Evolutionary conservation across 2,888 invertebrate genomes (phyloP).

Genomic region (Coelopa pilipes): DNA sequence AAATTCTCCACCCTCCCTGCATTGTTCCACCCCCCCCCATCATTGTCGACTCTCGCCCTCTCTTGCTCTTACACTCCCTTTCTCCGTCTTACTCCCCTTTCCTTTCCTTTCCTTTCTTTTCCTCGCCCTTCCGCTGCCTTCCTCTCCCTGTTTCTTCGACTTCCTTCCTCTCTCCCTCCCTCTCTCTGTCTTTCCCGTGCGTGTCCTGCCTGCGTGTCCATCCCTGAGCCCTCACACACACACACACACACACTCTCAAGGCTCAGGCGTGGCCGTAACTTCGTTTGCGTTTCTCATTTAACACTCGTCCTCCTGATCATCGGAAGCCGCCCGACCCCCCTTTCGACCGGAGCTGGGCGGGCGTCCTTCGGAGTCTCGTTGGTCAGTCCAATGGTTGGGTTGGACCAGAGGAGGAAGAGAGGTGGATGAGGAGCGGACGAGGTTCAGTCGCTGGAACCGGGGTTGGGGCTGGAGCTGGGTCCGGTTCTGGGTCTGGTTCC

Average conservation of each 20-base stretch:
- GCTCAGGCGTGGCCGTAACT: conserved; percentile 61
- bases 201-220: too few species aligned
- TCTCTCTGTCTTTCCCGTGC: background rate
- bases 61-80: background rate
- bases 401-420: too few species aligned
- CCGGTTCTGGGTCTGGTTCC: too few species aligned
- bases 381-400: background rate
- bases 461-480: too few species aligned
- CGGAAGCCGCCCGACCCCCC: background rate
- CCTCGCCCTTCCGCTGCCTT: background rate
- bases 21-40: conserved; percentile 8
- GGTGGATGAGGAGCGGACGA: too few species aligned
- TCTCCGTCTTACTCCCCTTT: background rate
- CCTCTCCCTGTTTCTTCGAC: too few species aligned
- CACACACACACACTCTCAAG: too few species aligned
- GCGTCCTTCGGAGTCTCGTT: background rate
- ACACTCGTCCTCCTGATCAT: background rate
- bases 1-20: conserved; percentile 44
- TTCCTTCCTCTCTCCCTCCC: background rate
- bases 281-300: conserved; percentile 58
- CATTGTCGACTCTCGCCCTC: too few species aligned
- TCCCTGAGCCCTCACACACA: too few species aligned
- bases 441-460: too few species aligned
- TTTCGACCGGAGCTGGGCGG: background rate
- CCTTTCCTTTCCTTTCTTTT: background rate